A percentile compares a stretch with the other conserved stretches of the same genome.
Evolutionary conservation across 2,113 vertebrate species (phyloP).

Genomic region (Canis aureus): DNA sequence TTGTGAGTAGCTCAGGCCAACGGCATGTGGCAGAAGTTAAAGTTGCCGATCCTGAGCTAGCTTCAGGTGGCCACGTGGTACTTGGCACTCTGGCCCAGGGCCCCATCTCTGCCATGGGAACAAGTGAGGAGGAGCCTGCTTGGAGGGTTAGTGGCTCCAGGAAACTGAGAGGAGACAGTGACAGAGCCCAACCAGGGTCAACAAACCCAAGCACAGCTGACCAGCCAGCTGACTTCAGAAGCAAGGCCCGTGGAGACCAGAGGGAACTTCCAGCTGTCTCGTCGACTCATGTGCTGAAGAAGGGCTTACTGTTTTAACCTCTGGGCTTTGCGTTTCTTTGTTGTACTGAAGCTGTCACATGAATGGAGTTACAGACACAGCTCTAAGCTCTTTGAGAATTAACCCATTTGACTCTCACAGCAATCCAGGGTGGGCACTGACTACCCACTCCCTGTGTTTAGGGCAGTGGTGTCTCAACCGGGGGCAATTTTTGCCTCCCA

Average conservation of each 20-base stretch:
- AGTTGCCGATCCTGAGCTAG: not conserved
- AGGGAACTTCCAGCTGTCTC: not conserved
- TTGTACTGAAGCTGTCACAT: too few relatives aligned
- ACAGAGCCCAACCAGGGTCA: not conserved
- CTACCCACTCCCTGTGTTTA: not conserved
- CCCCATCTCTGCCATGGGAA: not conserved
- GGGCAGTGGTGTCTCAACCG: not conserved
- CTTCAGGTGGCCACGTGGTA: not conserved
- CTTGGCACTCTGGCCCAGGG: not conserved
- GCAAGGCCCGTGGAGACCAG: not conserved
- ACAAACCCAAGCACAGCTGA: not conserved
- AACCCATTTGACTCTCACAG: not conserved
- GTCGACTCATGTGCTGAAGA: fast-evolving
- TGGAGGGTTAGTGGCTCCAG: not conserved
- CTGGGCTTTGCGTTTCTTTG: not conserved
- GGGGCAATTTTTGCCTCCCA: too few relatives aligned
- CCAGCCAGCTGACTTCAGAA: not conserved
- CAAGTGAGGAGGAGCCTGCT: fast-evolving
- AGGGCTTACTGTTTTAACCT: not conserved
- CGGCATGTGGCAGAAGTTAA: not conserved
- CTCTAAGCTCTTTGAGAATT: not conserved
- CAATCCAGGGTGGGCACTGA: not conserved
- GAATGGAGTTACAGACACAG: not conserved
- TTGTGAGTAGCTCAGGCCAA: not conserved
- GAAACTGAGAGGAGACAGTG: not conserved